Evolutionary conservation across 2,888 invertebrate species (phyloP).

Genomic region (Coelopa pilipes): DNA sequence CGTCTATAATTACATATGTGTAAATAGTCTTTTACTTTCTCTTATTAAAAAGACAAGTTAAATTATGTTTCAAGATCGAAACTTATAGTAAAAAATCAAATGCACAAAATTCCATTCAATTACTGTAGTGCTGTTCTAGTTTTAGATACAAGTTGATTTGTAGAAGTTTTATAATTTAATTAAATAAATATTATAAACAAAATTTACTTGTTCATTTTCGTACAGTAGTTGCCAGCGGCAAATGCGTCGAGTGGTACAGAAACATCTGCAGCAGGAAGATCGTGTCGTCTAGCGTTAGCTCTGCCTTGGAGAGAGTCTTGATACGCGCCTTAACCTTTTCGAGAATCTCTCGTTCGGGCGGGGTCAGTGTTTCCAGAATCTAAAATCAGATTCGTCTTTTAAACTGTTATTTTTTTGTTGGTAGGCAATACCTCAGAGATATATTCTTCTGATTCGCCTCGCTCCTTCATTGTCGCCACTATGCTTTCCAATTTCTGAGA

Average conservation of each 20-base stretch:
- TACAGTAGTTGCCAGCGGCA: conserved; percentile 43
- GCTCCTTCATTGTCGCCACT: conserved; percentile 80
- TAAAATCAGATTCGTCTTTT: conserved; percentile 34
- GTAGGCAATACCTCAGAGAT: conserved; percentile 76
- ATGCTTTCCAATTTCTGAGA: conserved; percentile 86
- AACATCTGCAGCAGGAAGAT: conserved; percentile 85
- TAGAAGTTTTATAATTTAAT: conserved; percentile 15
- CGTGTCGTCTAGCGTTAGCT: conserved; percentile 83
- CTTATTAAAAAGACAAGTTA: conserved; percentile 1
- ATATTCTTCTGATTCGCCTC: conserved; percentile 82
- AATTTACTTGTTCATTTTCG: conserved; percentile 39
- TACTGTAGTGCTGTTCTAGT: background rate
- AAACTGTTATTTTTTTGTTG: background rate
- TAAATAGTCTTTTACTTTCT: conserved; percentile 43
- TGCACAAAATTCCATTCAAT: conserved; percentile 5
- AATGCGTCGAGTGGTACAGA: conserved; percentile 69
- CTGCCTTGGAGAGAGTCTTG: conserved; percentile 80
- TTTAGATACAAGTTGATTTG: conserved; percentile 4
- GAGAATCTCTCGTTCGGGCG: conserved; percentile 82
- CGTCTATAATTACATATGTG: conserved; percentile 39
- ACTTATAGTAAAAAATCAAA: background rate
- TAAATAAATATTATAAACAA: conserved; percentile 14
- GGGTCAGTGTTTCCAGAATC: conserved; percentile 82
- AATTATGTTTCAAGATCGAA: background rate
- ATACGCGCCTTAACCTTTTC: conserved; percentile 79